Evolutionary conservation across 2,888 invertebrate species (phyloP), one percentile per base, ranked within the genome.

Genomic region (Arctia plantaginis): DNA sequence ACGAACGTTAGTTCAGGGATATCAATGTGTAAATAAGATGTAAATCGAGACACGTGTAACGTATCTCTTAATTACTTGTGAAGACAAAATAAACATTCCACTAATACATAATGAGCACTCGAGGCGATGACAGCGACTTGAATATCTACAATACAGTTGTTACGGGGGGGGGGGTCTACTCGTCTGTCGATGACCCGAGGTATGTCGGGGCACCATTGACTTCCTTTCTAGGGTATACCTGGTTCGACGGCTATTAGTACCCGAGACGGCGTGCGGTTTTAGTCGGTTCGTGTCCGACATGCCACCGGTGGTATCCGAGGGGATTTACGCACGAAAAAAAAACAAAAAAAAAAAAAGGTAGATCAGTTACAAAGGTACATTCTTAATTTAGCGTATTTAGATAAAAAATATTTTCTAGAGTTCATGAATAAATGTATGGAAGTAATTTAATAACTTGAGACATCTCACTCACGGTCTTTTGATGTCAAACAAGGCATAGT

Each of bases 1-100:
- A 59, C 59, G 3, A 59, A 59, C 59, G 6, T 27, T 27, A 59
- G 27, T 13, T 27, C 27, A 59, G 27, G 27, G n/a, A 15, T 15
- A 59, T 51, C 18, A 20, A 51, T 13, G 27, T 27, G 7, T 59
- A 27, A n/a, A 59, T 2, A 12, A 12, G 13, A 27, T 59, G 15
- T 59, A 59, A n/a, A n/a, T n/a, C 13, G n/a, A n/a, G 10, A 0
- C 27, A 59, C 59, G 13, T 59, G 27, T 59, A 59, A 59, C 15
- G 15, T 27, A 27, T 59, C 13, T 59, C 13, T 27, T 27, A 59
- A 59, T 59, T 59, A 27, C 27, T 59, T 59, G 59, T 15, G 15
- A 59, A 59, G 59, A 59, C 59, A 59, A 59, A 59, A 59, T 59
- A 59, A 59, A 27, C 59, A 59, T 59, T 59, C 3, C n/a, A 27